Evolutionary conservation across 2,797 vertebrate species (phyloP).

Genomic region (Megaceryle alcyon): DNA sequence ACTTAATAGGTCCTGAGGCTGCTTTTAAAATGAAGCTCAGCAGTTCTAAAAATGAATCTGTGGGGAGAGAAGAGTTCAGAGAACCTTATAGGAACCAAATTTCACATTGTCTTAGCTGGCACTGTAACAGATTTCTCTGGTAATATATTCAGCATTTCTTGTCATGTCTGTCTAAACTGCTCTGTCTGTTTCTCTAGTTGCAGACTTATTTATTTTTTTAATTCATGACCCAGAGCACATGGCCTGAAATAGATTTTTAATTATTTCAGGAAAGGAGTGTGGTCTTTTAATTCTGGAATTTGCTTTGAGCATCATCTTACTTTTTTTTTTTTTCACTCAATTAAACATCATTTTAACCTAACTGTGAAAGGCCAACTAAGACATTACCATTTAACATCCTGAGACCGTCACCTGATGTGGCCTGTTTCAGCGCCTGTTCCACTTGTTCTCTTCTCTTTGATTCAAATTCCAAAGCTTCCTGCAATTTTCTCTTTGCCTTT

Average conservation of each 20-base stretch:
- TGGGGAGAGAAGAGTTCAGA: conserved; percentile 63
- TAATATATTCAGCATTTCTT: conserved; percentile 59
- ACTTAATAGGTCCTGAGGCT: conserved; percentile 9
- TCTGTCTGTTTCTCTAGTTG: conserved; percentile 43
- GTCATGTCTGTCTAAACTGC: conserved; percentile 39
- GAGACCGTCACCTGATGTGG: conserved; percentile 85
- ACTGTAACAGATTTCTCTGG: conserved; percentile 54
- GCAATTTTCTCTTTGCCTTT: conserved; percentile 95
- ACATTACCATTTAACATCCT: conserved; percentile 86
- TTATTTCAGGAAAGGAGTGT: conserved; percentile 42
- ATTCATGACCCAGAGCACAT: conserved; percentile 46
- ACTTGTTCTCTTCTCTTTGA: conserved; percentile 91
- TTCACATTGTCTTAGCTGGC: conserved; percentile 70
- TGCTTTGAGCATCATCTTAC: not conserved
- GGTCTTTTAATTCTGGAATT: not conserved
- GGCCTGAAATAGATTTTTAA: conserved; percentile 52
- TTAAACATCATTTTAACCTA: conserved; percentile 38
- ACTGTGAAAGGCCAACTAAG: conserved; percentile 46
- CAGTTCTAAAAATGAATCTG: conserved; percentile 57
- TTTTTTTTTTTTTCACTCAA: not conserved
- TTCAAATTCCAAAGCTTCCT: conserved; percentile 95
- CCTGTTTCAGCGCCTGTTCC: conserved; percentile 91
- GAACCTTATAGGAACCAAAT: conserved; percentile 56
- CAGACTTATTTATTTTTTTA: conserved; percentile 47
- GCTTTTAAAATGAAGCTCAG: conserved; percentile 53